A percentile compares a stretch with the other conserved stretches of the same genome.
Conservation (phyloP, 2,797 vertebrate genomes). For the Danio choprae region DNA sequence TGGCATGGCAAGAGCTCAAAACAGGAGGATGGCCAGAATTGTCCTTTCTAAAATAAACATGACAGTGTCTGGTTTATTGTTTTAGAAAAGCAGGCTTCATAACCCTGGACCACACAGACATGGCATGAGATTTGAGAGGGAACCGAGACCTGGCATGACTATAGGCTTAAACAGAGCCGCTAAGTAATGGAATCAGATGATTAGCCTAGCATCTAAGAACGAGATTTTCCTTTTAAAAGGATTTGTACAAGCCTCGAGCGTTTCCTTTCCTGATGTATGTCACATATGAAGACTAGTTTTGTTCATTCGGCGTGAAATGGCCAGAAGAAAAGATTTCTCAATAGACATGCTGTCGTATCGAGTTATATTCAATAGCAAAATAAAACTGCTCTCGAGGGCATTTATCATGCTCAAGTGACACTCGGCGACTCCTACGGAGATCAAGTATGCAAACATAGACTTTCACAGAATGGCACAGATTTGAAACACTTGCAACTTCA, state of each 20-base stretch:
- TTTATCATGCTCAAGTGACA: slow-evolving; percentile 23
- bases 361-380: slow-evolving; percentile 36
- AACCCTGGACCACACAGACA: slow-evolving; percentile 50
- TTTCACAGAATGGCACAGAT: slow-evolving; percentile 17
- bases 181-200: slow-evolving; percentile 22
- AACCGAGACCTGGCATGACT: slow-evolving; percentile 16
- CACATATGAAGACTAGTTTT: slow-evolving; percentile 4
- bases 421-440: slow-evolving; percentile 12
- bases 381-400: slow-evolving; percentile 19
- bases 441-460: slow-evolving; percentile 15
- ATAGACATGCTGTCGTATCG: slow-evolving; percentile 21
- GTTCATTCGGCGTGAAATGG: slow-evolving; percentile 20
- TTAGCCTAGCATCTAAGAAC: neutral
- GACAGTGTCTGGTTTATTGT: slow-evolving; percentile 39
- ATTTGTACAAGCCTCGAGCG: neutral
- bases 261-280: slow-evolving; percentile 12
- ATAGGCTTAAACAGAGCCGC: neutral
- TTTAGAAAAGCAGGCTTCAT: slow-evolving; percentile 33
- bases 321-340: slow-evolving; percentile 5
- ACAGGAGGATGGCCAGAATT: slow-evolving; percentile 35
- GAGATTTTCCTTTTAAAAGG: slow-evolving; percentile 23
- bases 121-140: slow-evolving; percentile 16
- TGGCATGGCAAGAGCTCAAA: neutral
- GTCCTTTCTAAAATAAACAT: slow-evolving; percentile 40
- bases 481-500: slow-evolving; percentile 24